Evolutionary conservation across 2,113 vertebrate genomes (phyloP).

Genomic region (Vicugna pacos): DNA sequence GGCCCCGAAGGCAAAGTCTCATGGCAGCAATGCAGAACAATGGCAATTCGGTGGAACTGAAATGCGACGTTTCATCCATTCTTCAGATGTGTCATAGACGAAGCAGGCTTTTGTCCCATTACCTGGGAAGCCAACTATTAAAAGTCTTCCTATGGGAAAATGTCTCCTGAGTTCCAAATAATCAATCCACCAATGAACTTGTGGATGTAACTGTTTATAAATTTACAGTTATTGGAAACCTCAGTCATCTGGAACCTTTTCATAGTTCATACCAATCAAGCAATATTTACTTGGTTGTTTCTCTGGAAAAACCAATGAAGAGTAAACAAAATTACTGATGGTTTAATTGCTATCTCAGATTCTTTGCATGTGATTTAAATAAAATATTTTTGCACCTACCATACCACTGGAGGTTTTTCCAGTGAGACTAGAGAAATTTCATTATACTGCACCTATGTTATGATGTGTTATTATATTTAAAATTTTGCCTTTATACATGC

Average conservation of each 20-base stretch:
- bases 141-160: conserved; percentile 1
- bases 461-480: not conserved
- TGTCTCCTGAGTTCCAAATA: not conserved
- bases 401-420: not conserved
- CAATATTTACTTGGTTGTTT: not conserved
- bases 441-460: not conserved
- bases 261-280: not conserved
- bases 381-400: conserved; percentile 23
- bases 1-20: not conserved
- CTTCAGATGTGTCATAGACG: not conserved
- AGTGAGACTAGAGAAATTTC: conserved; percentile 2
- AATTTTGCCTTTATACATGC: not conserved
- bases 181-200: not conserved
- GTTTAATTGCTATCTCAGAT: conserved; percentile 42
- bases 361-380: conserved; percentile 43
- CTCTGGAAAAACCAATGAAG: not conserved
- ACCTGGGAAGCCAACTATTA: not conserved
- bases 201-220: not conserved
- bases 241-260: not conserved
- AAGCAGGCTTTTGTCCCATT: not conserved
- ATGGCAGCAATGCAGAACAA: not conserved
- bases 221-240: not conserved
- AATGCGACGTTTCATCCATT: not conserved
- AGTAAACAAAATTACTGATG: not conserved
- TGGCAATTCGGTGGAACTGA: not conserved